Conservation (phyloP, 2,888 invertebrate species). For the Theodoxus fluviatilis region DNA sequence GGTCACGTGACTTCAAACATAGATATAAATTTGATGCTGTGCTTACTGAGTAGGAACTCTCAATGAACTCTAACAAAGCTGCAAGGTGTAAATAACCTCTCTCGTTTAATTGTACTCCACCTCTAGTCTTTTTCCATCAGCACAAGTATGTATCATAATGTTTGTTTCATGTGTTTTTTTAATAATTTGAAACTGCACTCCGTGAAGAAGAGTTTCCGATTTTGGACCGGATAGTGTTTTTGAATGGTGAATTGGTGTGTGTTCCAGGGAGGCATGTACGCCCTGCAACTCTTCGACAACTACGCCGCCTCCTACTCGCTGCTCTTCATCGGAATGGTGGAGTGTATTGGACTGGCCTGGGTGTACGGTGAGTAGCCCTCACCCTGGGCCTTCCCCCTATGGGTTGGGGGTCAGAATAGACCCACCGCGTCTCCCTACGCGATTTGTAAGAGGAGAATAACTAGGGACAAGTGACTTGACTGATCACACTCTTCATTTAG, state of each 20-base stretch:
- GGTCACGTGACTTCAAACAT: too few species aligned
- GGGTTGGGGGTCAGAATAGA: too few species aligned
- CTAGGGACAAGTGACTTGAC: too few species aligned
- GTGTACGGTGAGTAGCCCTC: constrained; percentile 66
- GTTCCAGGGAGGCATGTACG: constrained; percentile 66
- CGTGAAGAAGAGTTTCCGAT: background rate
- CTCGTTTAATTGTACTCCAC: too few species aligned
- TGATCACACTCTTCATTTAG: too few species aligned
- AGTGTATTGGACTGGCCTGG: constrained; percentile 68
- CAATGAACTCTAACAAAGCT: too few species aligned
- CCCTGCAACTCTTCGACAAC: constrained; percentile 68
- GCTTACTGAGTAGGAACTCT: too few species aligned
- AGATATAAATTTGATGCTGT: too few species aligned
- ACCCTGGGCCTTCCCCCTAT: background rate
- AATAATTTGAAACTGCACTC: background rate
- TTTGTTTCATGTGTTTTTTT: background rate
- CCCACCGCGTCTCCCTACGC: too few species aligned
- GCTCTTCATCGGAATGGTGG: constrained; percentile 71
- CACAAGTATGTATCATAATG: background rate
- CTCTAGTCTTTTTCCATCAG: too few species aligned
- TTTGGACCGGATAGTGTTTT: background rate
- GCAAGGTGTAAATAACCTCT: too few species aligned
- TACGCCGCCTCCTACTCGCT: constrained; percentile 69
- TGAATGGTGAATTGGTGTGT: constrained; percentile 5
- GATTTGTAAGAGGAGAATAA: too few species aligned